Evolutionary conservation across 2,113 vertebrate genomes (phyloP).

Genomic region (Struthidea cinerea): DNA sequence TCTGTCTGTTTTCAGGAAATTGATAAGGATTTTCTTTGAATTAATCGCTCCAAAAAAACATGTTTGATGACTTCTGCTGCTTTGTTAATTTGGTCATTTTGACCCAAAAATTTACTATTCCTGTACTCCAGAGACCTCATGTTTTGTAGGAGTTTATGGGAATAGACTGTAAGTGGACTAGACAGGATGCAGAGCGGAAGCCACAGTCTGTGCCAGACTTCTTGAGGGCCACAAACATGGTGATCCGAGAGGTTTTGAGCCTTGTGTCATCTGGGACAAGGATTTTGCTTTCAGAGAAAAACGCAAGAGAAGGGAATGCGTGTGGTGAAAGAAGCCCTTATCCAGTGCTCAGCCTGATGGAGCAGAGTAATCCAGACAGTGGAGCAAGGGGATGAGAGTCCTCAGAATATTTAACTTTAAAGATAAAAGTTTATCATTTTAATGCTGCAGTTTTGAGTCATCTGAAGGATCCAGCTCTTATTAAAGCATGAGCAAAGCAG

Average conservation of each 20-base stretch:
- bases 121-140: not conserved
- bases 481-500: not conserved
- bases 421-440: not conserved
- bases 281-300: not conserved
- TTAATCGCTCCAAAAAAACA: not conserved
- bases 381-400: not conserved
- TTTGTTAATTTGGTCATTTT: not conserved
- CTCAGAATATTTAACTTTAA: not conserved
- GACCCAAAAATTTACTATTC: not conserved
- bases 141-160: not conserved
- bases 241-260: not conserved
- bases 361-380: not conserved
- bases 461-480: not conserved
- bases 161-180: not conserved
- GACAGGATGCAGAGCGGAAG: not conserved
- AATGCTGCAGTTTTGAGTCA: not conserved
- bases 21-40: not conserved
- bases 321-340: not conserved
- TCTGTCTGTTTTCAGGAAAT: not conserved
- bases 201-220: not conserved
- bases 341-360: not conserved
- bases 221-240: not conserved
- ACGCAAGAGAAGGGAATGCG: not conserved
- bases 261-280: not conserved
- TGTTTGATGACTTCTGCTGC: not conserved